These are phyloP conservation scores for Aporophyla lueneburgensis DNA, from an alignment of 2,888 invertebrate genomes.

Conservation along the genomic window DNA sequence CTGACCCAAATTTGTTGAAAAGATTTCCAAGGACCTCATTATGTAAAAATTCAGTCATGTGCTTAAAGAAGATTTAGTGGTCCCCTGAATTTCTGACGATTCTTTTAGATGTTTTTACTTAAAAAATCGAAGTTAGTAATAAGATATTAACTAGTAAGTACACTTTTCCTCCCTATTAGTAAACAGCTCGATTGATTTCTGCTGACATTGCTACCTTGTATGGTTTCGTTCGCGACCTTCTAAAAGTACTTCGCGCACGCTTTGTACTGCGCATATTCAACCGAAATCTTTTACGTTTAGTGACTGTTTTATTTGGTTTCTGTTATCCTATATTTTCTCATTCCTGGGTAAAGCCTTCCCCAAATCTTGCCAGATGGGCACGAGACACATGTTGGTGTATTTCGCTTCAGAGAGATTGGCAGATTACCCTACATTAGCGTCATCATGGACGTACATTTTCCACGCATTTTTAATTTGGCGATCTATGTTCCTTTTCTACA, in stretches of 20 bases:
- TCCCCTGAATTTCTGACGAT: background rate
- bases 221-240: slow-evolving; percentile 79
- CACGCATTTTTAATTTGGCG: too few relatives aligned
- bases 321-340: too few relatives aligned
- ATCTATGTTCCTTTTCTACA: too few relatives aligned
- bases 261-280: slow-evolving; percentile 55
- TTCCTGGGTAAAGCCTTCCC: too few relatives aligned
- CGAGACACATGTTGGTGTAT: too few relatives aligned
- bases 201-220: slow-evolving; percentile 76
- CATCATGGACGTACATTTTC: too few relatives aligned
- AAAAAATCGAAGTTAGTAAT: background rate
- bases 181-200: slow-evolving; percentile 72
- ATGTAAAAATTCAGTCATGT: background rate
- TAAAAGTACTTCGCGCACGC: slow-evolving; percentile 59
- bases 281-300: slow-evolving; percentile 26
- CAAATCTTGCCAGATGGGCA: too few relatives aligned
- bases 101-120: background rate
- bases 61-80: background rate
- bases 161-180: slow-evolving; percentile 48
- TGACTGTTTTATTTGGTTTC: too few relatives aligned
- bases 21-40: slow-evolving; percentile 5
- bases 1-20: slow-evolving; percentile 27
- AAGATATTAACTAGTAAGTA: slow-evolving; percentile 18
- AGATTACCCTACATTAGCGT: too few relatives aligned
- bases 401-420: too few relatives aligned